Percentiles rank a stretch among this genome's conserved stretches.
Conservation (phyloP, 2,888 invertebrate genomes). For the Phengaris arion region DNA sequence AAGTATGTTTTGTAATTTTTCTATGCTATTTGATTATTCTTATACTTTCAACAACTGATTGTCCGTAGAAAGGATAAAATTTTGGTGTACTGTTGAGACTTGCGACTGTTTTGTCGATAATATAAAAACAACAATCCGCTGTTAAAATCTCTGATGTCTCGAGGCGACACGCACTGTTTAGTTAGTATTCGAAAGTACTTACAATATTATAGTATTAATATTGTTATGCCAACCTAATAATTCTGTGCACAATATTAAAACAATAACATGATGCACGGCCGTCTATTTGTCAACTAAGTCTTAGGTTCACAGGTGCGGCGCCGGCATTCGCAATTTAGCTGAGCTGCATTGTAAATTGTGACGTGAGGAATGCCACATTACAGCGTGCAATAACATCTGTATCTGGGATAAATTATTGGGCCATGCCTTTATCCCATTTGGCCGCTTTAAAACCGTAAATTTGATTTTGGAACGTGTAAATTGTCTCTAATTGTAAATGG, state of each 20-base stretch:
- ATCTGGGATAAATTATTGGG: slow-evolving; percentile 42
- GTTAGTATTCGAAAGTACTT: too few species aligned
- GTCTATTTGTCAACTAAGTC: slow-evolving; percentile 21
- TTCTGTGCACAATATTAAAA: slow-evolving; percentile 12
- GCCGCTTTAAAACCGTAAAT: slow-evolving; percentile 10
- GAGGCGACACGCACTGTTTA: too few species aligned
- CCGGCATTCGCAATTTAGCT: slow-evolving; percentile 54
- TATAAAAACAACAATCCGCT: too few species aligned
- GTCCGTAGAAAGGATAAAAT: too few species aligned
- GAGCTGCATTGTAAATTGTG: slow-evolving; percentile 44
- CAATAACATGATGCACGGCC: neutral
- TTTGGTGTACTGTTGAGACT: too few species aligned
- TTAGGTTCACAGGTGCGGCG: slow-evolving; percentile 33
- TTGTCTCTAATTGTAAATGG: slow-evolving; percentile 3
- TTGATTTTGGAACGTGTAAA: slow-evolving; percentile 4
- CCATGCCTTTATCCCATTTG: slow-evolving; percentile 13
- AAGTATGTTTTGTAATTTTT: too few species aligned
- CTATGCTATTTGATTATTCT: too few species aligned
- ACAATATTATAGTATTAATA: neutral
- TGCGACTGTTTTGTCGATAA: too few species aligned
- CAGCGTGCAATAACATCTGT: slow-evolving; percentile 34
- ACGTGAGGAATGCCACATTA: slow-evolving; percentile 61
- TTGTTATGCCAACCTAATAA: neutral
- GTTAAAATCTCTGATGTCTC: too few species aligned
- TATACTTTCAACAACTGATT: too few species aligned